A percentile compares a stretch with the other conserved stretches of the same genome.
Evolutionary conservation across 2,113 vertebrate genomes (phyloP).

Genomic region (Ovis canadensis): DNA sequence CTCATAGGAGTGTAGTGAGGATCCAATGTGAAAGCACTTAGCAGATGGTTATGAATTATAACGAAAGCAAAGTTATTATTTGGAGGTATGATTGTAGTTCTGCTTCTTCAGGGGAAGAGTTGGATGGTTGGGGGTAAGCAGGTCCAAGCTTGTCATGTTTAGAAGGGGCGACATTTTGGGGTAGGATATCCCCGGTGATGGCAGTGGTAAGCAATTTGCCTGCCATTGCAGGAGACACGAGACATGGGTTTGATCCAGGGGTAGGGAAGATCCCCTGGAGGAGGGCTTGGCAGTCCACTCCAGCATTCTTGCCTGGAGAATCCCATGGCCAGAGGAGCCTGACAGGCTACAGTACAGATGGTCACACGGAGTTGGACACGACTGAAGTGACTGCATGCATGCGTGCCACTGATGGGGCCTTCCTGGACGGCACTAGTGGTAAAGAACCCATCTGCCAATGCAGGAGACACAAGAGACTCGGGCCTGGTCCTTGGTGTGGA

Average conservation of each 20-base stretch:
- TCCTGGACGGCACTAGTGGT: fast-evolving
- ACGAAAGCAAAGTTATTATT: not conserved
- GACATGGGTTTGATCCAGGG: not conserved
- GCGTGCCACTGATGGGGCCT: not conserved
- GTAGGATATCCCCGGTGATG: not conserved
- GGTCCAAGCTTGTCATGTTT: not conserved
- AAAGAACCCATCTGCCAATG: not conserved
- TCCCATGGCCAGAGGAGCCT: not conserved
- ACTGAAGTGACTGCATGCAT: not conserved
- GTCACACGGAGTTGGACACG: fast-evolving
- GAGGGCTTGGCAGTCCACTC: not conserved
- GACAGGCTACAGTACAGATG: not conserved
- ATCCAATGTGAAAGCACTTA: not conserved
- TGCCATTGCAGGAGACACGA: not conserved
- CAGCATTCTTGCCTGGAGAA: not conserved
- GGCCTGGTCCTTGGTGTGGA: not conserved
- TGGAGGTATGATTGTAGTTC: not conserved
- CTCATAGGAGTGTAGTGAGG: not conserved
- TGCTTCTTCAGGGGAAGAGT: not conserved
- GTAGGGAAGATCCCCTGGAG: not conserved
- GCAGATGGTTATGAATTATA: not conserved
- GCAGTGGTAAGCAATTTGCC: not conserved
- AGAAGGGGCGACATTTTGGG: not conserved
- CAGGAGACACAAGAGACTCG: not conserved
- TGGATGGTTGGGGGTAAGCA: not conserved